Evolutionary conservation across 2,888 invertebrate species (phyloP), one percentile per base, ranked within the genome.

Genomic region (Sycophila texana): DNA sequence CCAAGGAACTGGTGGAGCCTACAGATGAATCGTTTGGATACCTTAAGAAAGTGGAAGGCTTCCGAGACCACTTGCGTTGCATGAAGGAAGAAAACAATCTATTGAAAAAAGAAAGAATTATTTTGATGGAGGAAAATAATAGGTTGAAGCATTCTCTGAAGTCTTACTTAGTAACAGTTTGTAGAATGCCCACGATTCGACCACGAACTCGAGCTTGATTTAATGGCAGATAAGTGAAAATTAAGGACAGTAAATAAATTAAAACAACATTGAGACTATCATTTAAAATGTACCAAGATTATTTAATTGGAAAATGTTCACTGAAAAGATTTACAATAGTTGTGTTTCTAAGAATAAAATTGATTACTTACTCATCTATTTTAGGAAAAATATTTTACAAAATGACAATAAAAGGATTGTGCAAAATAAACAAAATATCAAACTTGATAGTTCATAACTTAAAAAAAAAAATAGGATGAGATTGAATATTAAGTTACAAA

Each of bases 1-100:
- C 53, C 0, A 73, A 65, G 66, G 71, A 74, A 18, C 14, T 68
- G 13, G 61, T 60, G 14, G 74, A 73, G 30, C 14, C 53, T 1
- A n/a, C 5, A 5, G 18, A 72, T 16, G 51, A 79, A 30, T 12
- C 80, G 1, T 51, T 57, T 91, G 85, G 92, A 65, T 91, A 92
- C 68, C 93, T 93, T 86, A 91, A 91, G 16, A 93, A 93, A 87
- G 91, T 96, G 91, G 94, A 94, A 82, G 94, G 94, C 84, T 95
- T 96, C 87, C 93, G 96, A 92, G 90, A 92, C 78, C 92, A 93
- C 14, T 93, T 92, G 76, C 94, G 93, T 87, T 91, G 92, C 81
- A 92, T 86, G 2, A 87, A 87, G 81, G 88, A 86, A 4, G 87
- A 86, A 22, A 89, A 88, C 74, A 84, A 92, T 1, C 85, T 91